Evolutionary conservation across 2,888 invertebrate genomes (phyloP).

Genomic region (Malacosoma neustria): DNA sequence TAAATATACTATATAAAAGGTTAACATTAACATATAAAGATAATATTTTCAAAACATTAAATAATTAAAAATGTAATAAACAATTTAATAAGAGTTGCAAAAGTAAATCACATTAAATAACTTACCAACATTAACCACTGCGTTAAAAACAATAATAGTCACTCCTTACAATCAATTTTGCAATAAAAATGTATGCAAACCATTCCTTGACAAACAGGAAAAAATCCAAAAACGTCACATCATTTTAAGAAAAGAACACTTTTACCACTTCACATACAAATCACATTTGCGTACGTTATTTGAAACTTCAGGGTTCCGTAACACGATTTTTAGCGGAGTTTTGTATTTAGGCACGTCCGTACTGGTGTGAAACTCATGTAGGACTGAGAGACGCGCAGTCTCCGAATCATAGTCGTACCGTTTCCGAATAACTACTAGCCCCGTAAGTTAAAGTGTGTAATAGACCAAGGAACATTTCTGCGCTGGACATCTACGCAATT

Average conservation of each 20-base stretch:
- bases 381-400: slow-evolving; percentile 63
- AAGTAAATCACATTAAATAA: background rate
- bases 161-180: background rate
- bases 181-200: background rate
- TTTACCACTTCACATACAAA: background rate
- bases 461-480: no score
- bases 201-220: background rate
- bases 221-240: background rate
- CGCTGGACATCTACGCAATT: no score
- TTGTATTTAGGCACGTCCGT: slow-evolving; percentile 25
- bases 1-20: no score
- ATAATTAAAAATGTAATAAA: no score
- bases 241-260: background rate
- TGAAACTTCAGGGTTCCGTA: background rate
- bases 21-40: no score
- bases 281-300: background rate
- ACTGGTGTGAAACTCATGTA: slow-evolving; percentile 30
- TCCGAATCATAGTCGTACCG: slow-evolving; percentile 41
- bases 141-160: background rate
- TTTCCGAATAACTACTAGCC: slow-evolving; percentile 29
- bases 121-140: background rate
- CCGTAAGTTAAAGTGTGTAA: slow-evolving; percentile 8
- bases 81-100: background rate
- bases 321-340: background rate
- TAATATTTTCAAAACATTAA: no score